A percentile compares a stretch with the other conserved stretches of the same genome.
Conservation (phyloP, 2,113 vertebrate genomes). For the Scalopus aquaticus region DNA sequence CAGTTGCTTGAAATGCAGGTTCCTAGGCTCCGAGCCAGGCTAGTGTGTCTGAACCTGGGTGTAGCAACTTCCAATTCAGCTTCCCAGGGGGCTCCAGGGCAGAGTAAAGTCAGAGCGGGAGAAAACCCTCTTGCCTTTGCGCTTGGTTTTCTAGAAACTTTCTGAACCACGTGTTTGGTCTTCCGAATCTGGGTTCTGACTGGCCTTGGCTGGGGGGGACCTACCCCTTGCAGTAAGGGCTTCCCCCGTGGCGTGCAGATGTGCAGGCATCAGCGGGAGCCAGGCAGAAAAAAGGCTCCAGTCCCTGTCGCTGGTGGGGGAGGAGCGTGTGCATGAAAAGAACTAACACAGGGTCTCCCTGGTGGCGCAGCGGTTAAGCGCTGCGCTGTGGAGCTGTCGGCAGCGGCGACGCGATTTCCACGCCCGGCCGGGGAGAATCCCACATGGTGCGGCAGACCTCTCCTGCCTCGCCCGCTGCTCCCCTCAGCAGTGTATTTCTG, state of each 20-base stretch:
- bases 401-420: too few relatives aligned
- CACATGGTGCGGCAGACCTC: too few relatives aligned
- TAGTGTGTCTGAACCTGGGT: neutral
- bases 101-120: neutral
- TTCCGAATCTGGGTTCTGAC: neutral
- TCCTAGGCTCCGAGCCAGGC: neutral
- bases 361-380: too few relatives aligned
- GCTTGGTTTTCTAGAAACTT: neutral
- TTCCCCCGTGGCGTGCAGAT: neutral
- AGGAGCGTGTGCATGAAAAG: neutral
- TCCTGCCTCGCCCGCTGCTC: too few relatives aligned
- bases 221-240: neutral
- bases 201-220: neutral
- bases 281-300: neutral
- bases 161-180: neutral
- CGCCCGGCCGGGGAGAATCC: too few relatives aligned
- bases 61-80: neutral
- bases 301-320: neutral
- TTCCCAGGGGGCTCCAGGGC: neutral
- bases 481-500: too few relatives aligned
- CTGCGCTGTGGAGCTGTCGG: too few relatives aligned
- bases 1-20: neutral
- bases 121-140: neutral
- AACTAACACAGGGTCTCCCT: too few relatives aligned
- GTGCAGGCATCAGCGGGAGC: neutral